Percentiles rank a stretch among this genome's conserved stretches.
These are phyloP conservation scores for Epirrita christyi DNA, from an alignment of 2,888 invertebrate genomes.

Conservation along the genomic window DNA sequence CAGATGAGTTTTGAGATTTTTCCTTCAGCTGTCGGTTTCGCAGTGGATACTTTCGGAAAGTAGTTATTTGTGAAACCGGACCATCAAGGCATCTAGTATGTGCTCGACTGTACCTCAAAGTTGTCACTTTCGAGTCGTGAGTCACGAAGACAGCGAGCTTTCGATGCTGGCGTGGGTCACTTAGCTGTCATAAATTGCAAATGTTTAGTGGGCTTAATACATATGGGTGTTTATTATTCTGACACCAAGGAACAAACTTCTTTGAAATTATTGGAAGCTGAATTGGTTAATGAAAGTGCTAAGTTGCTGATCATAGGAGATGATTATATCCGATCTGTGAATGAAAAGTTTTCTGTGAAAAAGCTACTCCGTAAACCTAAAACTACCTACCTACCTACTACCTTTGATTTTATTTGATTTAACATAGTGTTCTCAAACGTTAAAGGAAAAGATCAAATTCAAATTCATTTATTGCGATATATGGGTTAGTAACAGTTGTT, in stretches of 20 bases:
- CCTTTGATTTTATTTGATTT: too few species aligned
- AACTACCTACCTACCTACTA: too few species aligned
- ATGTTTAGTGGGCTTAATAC: conserved; percentile 53
- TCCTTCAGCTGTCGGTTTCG: conserved; percentile 3
- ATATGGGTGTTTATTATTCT: conserved; percentile 46
- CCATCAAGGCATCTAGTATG: conserved; percentile 46
- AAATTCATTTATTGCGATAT: too few species aligned
- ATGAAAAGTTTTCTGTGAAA: too few species aligned
- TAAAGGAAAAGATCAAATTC: too few species aligned
- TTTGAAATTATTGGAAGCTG: conserved; percentile 25
- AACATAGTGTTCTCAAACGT: too few species aligned
- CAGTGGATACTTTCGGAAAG: conserved; percentile 1
- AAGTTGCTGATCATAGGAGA: neutral
- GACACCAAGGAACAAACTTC: conserved; percentile 45
- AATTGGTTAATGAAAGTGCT: conserved; percentile 25
- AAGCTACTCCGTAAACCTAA: too few species aligned
- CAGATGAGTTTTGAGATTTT: neutral
- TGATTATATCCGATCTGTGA: neutral
- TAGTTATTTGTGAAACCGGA: conserved; percentile 44
- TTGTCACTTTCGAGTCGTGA: conserved; percentile 76
- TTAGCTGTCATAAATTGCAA: conserved; percentile 49
- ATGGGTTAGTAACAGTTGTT: too few species aligned
- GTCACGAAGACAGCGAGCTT: conserved; percentile 67
- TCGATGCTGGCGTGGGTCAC: conserved; percentile 51
- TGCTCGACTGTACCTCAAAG: conserved; percentile 54